These are phyloP conservation scores for Sylvia borin DNA, from an alignment of 2,797 vertebrate species.

Conservation along the genomic window DNA sequence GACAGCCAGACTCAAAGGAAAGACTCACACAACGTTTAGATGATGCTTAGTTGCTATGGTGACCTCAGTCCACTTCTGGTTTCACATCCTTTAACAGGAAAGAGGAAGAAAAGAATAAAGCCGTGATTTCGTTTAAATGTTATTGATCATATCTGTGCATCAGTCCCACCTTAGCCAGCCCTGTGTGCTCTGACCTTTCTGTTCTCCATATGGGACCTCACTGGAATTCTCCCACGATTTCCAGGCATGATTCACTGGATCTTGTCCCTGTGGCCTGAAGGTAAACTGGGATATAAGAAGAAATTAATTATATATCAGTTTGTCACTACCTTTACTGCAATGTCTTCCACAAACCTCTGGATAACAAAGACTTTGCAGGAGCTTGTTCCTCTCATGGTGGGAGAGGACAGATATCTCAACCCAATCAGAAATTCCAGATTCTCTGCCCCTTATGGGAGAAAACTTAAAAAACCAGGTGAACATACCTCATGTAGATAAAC, in stretches of 20 bases:
- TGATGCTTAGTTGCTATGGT: slow-evolving; percentile 58
- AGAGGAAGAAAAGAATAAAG: not conserved
- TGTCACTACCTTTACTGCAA: not conserved
- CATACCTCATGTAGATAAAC: not conserved
- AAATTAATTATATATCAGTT: accelerated
- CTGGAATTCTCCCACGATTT: not conserved
- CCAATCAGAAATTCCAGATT: not conserved
- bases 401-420: not conserved
- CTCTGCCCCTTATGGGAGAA: not conserved
- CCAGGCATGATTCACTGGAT: not conserved
- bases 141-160: not conserved
- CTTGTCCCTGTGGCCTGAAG: not conserved
- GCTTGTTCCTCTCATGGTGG: not conserved
- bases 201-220: not conserved
- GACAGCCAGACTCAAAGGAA: not conserved
- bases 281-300: not conserved
- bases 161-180: not conserved
- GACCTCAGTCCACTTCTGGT: slow-evolving; percentile 27
- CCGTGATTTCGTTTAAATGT: not conserved
- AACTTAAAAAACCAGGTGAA: not conserved
- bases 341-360: not conserved
- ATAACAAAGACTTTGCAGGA: not conserved
- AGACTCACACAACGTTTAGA: not conserved
- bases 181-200: not conserved
- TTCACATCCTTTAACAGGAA: not conserved